Evolutionary conservation across 2,888 invertebrate species (phyloP), one percentile per base, ranked within the genome.

Genomic region (Microchrysa polita): DNA sequence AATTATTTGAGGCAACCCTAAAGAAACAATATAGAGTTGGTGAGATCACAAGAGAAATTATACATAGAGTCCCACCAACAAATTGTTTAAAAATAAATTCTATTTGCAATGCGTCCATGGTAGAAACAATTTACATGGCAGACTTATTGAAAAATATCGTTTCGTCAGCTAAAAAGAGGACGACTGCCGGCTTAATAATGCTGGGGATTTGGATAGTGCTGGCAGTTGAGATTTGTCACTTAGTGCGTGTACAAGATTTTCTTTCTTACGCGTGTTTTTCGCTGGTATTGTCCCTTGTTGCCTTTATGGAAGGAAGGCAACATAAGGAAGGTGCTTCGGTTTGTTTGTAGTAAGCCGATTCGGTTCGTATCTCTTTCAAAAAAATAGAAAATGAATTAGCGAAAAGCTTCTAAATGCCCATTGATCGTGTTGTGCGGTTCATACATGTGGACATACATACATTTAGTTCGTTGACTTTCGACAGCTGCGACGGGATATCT

Each of bases 41-140:
- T 48, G 65, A 65, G 65, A 65, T 65, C 65, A 44, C 48, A 65
- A 65, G 65, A 65, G 65, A 65, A 65, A 44, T 65, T 61, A 20
- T 65, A 48, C 44, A n/a, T n/a, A n/a, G n/a, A n/a, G n/a, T 48
- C 65, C 20, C 65, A 61, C 42, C 61, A 61, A 42, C 61, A 7
- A 61, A 57, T 67, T 48, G 74, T 52, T 73, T 75, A 75, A 75
- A 75, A 75, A 75, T 75, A 75, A 75, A 60, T 44, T 72, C 20
- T 59, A 60, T 60, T 48, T 72, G 59, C 27, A 34, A 34, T 34
- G 27, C 48, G 71, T 57, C 55, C 40, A 53, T 53, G 42, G 59
- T 1, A n/a, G 34, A 72, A 18, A 72, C 52, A 72, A 44, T 48
- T 23, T 27, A 42, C 61, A 27, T 60, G 23, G 7, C 22, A 7